These are phyloP conservation scores for Calycopis cecrops DNA, from an alignment of 1,140 invertebrate genomes.

Conservation along the genomic window DNA sequence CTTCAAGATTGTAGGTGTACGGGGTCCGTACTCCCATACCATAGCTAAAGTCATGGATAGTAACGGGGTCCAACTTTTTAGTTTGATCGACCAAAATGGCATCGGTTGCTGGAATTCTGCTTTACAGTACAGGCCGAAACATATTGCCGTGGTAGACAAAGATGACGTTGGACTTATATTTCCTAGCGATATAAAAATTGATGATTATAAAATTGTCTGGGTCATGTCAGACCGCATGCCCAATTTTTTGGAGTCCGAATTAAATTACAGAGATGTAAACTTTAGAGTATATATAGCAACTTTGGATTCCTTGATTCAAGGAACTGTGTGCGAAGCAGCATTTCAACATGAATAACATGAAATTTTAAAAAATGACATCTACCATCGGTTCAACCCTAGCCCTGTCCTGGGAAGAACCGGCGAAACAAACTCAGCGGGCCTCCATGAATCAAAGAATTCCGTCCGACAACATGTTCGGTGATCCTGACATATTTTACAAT, in stretches of 20 bases:
- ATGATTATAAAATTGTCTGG: conserved; percentile 80
- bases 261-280: conserved; percentile 86
- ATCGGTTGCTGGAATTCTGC: conserved; percentile 87
- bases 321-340: conserved; percentile 81
- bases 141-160: conserved; percentile 82
- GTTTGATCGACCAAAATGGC: conserved; percentile 85
- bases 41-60: conserved; percentile 84
- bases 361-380: too few species aligned
- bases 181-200: conserved; percentile 86
- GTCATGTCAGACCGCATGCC: conserved; percentile 89
- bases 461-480: too few species aligned
- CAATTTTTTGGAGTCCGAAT: conserved; percentile 80
- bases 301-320: conserved; percentile 78
- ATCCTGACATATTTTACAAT: too few species aligned
- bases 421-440: too few species aligned
- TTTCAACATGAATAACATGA: too few species aligned
- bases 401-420: too few species aligned
- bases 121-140: conserved; percentile 78
- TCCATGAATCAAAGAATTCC: too few species aligned
- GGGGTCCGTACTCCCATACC: conserved; percentile 80
- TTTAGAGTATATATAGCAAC: conserved; percentile 85
- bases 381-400: too few species aligned
- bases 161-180: conserved; percentile 86
- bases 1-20: conserved; percentile 80
- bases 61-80: conserved; percentile 83